These are phyloP conservation scores for Blennius ocellaris DNA, from an alignment of 2,113 vertebrate species.

Conservation along the genomic window DNA sequence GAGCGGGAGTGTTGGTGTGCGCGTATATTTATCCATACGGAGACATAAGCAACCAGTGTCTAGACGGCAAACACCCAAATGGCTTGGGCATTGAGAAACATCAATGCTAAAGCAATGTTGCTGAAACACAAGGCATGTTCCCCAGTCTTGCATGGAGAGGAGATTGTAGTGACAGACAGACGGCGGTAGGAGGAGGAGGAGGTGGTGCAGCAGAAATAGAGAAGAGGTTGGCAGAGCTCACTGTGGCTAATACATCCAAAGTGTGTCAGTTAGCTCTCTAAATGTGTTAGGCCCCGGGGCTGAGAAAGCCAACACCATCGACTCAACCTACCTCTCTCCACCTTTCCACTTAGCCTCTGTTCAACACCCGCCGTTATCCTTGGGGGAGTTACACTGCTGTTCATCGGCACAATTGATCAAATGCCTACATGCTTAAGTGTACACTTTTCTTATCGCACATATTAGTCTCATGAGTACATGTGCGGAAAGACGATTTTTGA, in stretches of 20 bases:
- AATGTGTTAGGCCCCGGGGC: conserved; percentile 78
- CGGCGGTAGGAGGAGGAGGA: conserved; percentile 54
- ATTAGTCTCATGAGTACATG: conserved; percentile 48
- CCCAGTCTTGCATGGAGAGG: conserved; percentile 35
- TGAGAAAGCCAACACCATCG: conserved; percentile 79
- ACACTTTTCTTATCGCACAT: conserved; percentile 61
- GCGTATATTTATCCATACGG: conserved; percentile 76
- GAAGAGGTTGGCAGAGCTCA: conserved; percentile 71
- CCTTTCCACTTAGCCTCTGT: conserved; percentile 79
- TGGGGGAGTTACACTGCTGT: conserved; percentile 62
- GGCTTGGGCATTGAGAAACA: conserved; percentile 68
- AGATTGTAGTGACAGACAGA: conserved; percentile 70
- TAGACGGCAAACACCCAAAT: conserved; percentile 81
- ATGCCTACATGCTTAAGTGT: conserved; percentile 74
- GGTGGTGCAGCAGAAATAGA: conserved; percentile 55
- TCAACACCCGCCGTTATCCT: conserved; percentile 76
- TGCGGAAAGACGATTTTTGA: conserved; percentile 31
- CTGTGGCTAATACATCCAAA: conserved; percentile 81
- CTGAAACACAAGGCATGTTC: conserved; percentile 75
- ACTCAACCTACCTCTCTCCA: conserved; percentile 73
- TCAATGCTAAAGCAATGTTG: conserved; percentile 84
- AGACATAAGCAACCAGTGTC: conserved; percentile 78
- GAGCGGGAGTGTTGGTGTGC: conserved; percentile 59
- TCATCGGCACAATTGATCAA: conserved; percentile 78
- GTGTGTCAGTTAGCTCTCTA: conserved; percentile 83